Evolutionary conservation across 2,113 vertebrate species (phyloP), one percentile per base, ranked within the genome.

Genomic region (Natator depressus): DNA sequence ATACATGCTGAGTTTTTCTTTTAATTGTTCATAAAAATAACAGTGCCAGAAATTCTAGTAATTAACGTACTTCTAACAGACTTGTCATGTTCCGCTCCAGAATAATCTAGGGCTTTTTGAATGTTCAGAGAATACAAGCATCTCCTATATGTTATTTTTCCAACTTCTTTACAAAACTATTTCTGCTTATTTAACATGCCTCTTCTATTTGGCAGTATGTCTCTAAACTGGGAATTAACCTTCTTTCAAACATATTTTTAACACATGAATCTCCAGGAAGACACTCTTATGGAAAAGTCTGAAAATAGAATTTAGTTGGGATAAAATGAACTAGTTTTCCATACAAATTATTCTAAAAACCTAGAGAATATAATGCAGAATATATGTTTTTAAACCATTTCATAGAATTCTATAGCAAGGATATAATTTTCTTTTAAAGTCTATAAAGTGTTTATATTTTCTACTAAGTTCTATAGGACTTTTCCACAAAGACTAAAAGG

Each of bases 181-280:
- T 22, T 29, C 75, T 94, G 76, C n/a, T 82, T 87, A 91, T 78
- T 79, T 91, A 95, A 57, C 85, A 96, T 89, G 85, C 86, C 79
- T 51, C 75, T 80, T 93, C 59, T 82, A 82, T 91, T 91, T 89
- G 65, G 72, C 49, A 95, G 65, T 89, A 94, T 19, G 3, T 92
- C 93, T 94, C 49, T 84, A 97, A 95, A 95, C 65, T 90, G 88
- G 89, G 80, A 96, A 84, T 80, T 96, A 93, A 80, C 53, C 69
- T 95, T 72, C 90, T 96, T 97, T 65, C 94, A 95, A 84, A 31
- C 24, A 22, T 29, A 51, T 51, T 96, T 96, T 96, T 92, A 96
- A 5, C 1, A 35, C 31, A 84, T 14, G 50, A 54, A 84, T 72
- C 72, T 82, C 10, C 93, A 89, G 2, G 91, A 90, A 84, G 80